A percentile compares a stretch with the other conserved stretches of the same genome.
Evolutionary conservation across 1,140 invertebrate genomes (phyloP).

Genomic region (Carposina sasakii): DNA sequence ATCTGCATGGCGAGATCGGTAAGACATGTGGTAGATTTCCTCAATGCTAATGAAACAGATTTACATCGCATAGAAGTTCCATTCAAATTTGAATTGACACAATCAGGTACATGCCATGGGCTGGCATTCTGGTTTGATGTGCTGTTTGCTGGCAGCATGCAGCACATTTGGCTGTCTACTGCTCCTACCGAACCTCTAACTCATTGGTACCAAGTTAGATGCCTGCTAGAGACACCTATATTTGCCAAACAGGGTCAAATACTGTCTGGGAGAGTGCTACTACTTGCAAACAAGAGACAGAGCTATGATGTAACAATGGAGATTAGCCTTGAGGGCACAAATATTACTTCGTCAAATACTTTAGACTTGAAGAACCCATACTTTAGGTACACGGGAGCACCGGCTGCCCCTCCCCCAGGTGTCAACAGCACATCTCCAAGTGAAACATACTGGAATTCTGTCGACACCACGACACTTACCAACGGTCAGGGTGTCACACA

Average conservation of each 20-base stretch:
- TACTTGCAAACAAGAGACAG: conserved; percentile 97
- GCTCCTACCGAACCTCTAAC: conserved; percentile 98
- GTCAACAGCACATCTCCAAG: conserved; percentile 91
- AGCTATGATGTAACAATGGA: conserved; percentile 99
- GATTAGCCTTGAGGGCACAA: conserved; percentile 90
- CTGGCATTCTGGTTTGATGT: conserved; percentile 99
- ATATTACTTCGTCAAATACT: conserved; percentile 88
- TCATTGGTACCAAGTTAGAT: conserved; percentile 99
- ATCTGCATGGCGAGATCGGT: conserved; percentile 97
- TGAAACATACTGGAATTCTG: conserved; percentile 90
- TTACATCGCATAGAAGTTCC: conserved; percentile 97
- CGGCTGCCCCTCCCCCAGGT: conserved; percentile 91
- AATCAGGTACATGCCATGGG: conserved; percentile 96
- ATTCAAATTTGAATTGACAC: conserved; percentile 92
- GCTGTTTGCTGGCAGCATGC: conserved; percentile 93
- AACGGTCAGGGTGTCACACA: conserved; percentile 60
- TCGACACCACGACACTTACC: conserved; percentile 76
- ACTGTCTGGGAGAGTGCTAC: conserved; percentile 88
- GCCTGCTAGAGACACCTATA: conserved; percentile 93
- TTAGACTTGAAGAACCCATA: conserved; percentile 99
- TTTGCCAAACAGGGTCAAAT: conserved; percentile 96
- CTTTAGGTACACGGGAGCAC: conserved; percentile 93
- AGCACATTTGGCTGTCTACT: conserved; percentile 98
- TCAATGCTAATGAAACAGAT: conserved; percentile 93
- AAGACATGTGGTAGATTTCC: conserved; percentile 96